A percentile compares a stretch with the other conserved stretches of the same genome.
Conservation (phyloP, 2,797 vertebrate genomes). For the Peromyscus aztecus region DNA sequence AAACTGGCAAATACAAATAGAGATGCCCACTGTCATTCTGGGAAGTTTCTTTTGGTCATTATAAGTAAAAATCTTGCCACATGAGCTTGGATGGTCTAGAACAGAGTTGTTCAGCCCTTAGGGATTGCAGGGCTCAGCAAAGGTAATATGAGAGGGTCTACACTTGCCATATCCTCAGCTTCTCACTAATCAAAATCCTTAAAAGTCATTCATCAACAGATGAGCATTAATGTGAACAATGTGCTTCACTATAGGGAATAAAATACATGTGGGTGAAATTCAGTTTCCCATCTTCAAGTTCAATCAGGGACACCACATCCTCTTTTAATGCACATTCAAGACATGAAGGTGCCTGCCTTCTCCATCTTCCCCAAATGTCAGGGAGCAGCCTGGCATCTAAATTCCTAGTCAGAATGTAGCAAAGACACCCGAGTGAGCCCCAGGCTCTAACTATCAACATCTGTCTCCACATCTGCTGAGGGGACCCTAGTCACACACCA, state of each 20-base stretch:
- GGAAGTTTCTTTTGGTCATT: neutral
- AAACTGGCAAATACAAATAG: neutral
- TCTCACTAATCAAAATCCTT: neutral
- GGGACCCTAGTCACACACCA: neutral
- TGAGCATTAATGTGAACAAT: neutral
- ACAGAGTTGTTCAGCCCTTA: neutral
- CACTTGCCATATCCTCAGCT: rapidly evolving
- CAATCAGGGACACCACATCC: rapidly evolving
- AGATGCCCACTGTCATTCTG: neutral
- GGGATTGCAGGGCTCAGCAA: neutral
- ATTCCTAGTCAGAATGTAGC: neutral
- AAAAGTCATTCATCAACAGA: neutral
- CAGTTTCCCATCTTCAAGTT: neutral
- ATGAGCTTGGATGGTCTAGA: neutral
- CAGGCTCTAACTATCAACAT: neutral
- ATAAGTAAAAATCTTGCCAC: neutral
- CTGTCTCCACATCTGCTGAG: constrained; percentile 16
- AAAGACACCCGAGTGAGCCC: rapidly evolving
- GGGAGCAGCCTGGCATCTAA: neutral
- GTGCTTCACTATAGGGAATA: neutral
- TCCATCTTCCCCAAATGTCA: rapidly evolving
- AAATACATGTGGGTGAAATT: too few relatives aligned
- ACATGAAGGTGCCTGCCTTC: neutral
- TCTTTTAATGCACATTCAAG: rapidly evolving
- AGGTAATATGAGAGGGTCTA: neutral